A percentile compares a stretch with the other conserved stretches of the same genome.
Conservation (phyloP, 2,113 vertebrate genomes). For the Herpailurus yagouaroundi region DNA sequence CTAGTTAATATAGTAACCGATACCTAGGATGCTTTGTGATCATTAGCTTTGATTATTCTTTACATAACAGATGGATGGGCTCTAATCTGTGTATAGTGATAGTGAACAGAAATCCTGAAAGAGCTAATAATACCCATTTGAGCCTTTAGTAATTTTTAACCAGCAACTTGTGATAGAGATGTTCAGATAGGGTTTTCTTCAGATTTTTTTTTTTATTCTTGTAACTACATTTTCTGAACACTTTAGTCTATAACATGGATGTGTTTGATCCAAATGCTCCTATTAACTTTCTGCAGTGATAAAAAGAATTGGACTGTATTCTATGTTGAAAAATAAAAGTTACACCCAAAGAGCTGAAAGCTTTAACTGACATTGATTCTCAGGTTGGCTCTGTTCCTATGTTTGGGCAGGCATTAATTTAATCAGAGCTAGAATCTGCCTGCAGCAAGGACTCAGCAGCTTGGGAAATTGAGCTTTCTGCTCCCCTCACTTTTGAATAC, state of each 20-base stretch:
- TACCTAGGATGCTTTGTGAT: background rate
- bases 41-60: background rate
- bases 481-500: background rate
- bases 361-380: slow-evolving; percentile 48
- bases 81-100: background rate
- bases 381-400: background rate
- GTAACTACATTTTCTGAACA: background rate
- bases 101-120: background rate
- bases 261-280: background rate
- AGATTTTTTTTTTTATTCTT: background rate
- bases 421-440: slow-evolving; percentile 50
- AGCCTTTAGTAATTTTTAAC: background rate
- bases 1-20: background rate
- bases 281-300: slow-evolving; percentile 41
- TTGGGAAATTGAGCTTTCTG: slow-evolving; percentile 56
- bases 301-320: slow-evolving; percentile 42
- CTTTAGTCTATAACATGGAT: background rate
- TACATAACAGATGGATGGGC: background rate
- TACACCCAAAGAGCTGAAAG: background rate
- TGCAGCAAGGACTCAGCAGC: slow-evolving; percentile 36
- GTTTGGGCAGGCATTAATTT: slow-evolving; percentile 60
- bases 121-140: background rate
- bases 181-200: background rate
- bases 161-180: background rate
- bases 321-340: slow-evolving; percentile 12